Conservation (phyloP, 2,888 invertebrate species). For the Dendrolimus pini region DNA sequence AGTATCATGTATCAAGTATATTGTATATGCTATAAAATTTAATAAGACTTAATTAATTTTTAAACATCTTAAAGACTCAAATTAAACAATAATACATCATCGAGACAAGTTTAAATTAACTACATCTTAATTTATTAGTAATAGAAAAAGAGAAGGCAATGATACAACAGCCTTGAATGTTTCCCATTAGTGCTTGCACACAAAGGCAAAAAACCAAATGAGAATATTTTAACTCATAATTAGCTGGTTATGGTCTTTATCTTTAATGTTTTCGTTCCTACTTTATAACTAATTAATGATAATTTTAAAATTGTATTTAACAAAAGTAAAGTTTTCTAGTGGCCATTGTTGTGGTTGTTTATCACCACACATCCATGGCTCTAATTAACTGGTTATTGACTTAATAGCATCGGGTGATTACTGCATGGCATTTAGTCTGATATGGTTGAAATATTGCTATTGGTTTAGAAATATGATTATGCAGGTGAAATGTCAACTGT, state of each 20-base stretch:
- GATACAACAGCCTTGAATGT: not conserved
- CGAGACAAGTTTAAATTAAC: not conserved
- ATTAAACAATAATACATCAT: too few species aligned
- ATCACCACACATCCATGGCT: not conserved
- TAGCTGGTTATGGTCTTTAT: not conserved
- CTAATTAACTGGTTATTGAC: not conserved
- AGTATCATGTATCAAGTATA: too few species aligned
- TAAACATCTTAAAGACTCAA: too few species aligned
- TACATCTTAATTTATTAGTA: not conserved
- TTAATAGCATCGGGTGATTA: not conserved
- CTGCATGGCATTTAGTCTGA: not conserved
- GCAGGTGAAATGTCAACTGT: not conserved
- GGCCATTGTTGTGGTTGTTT: not conserved
- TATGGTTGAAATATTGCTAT: not conserved
- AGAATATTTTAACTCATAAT: not conserved
- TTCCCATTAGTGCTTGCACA: not conserved
- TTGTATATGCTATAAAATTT: too few species aligned
- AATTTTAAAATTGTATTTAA: not conserved
- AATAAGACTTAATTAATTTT: too few species aligned
- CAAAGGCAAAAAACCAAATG: not conserved
- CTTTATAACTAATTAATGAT: not conserved
- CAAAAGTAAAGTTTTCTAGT: not conserved
- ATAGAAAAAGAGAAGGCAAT: not conserved
- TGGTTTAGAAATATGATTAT: not conserved
- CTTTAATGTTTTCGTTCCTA: not conserved